Base-by-base conservation (phyloP, 2,113 vertebrate genomes). In the Potamarius usumacintae region DNA sequence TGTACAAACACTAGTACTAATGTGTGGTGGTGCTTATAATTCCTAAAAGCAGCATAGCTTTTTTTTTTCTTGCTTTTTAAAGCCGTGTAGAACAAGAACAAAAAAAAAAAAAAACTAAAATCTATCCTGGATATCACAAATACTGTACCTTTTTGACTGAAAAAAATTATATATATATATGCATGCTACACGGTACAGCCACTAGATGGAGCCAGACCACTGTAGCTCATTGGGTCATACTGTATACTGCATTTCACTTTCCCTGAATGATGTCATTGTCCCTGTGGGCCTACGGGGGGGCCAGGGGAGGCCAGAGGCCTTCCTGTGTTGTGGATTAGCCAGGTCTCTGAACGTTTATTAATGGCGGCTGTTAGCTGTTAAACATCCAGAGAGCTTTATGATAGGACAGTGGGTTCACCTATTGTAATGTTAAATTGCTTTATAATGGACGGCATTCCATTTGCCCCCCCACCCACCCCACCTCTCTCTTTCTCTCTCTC, bases 361-460 rank as follows among this genome's bases (percentile, higher is more conserved):
- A 83, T 82, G 87, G 60, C 20, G 10, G 65, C 74, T 69, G 53
- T 84, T 83, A 67, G 85, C 82, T 52, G 52, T 88, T 86, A 88
- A 90, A 79, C 52, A 1, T 74, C 67, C 58, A 83, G 69, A 81
- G 81, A 89, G 86, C 84, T 82, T 53, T 65, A 76, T 42, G 34
- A 63, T 11, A 8, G 30, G 14, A 69, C 34, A 74, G 76, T 60
- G 77, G 77, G 60, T 79, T 88, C 85, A 90, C 87, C 89, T 85
- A 78, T 79, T 90, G 30, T 30, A 83, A 88, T 72, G 89, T 90
- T 88, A 91, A 91, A 90, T 87, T 87, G 71, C 78, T 89, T 91
- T 86, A 86, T 91, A 91, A 90, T 91, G 91, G 91, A 90, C 83
- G 48, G 65, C n/a, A 27, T 67, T 88, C 83, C 88, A 88, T 79